A percentile compares a stretch with the other conserved stretches of the same genome.
These are phyloP conservation scores for Porphyrio hochstetteri DNA, from an alignment of 2,113 vertebrate species.

Conservation along the genomic window DNA sequence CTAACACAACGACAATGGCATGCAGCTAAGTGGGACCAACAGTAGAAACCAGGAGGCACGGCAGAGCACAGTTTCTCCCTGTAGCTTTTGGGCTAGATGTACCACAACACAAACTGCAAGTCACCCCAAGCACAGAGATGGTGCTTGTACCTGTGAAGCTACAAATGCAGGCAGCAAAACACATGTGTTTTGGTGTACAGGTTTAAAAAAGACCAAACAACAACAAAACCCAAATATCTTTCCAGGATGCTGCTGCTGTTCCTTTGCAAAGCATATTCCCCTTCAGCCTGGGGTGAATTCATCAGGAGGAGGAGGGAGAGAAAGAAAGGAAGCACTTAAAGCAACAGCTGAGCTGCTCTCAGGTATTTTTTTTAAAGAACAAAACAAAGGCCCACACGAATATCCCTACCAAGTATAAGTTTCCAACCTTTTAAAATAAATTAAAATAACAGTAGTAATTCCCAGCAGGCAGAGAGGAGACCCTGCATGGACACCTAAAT, in stretches of 20 bases:
- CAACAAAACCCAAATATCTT: neutral
- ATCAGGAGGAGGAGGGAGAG: neutral
- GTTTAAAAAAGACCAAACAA: neutral
- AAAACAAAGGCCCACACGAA: neutral
- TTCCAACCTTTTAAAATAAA: neutral
- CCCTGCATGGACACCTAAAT: neutral
- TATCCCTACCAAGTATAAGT: neutral
- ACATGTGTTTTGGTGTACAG: accelerated
- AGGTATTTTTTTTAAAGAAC: neutral
- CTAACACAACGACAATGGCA: neutral
- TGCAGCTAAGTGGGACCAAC: neutral
- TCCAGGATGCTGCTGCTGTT: neutral
- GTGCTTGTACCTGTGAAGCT: accelerated
- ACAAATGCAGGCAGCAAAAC: neutral
- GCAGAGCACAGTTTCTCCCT: neutral
- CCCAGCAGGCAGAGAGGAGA: neutral
- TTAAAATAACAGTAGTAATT: neutral
- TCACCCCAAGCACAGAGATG: neutral
- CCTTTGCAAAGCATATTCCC: neutral
- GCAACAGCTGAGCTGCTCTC: neutral
- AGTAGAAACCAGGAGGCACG: neutral
- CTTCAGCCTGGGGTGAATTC: neutral
- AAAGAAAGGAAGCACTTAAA: neutral
- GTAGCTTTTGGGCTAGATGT: neutral
- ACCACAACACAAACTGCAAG: neutral